Base-by-base conservation (phyloP, 1,140 invertebrate species). In the Callitettix versicolor region DNA sequence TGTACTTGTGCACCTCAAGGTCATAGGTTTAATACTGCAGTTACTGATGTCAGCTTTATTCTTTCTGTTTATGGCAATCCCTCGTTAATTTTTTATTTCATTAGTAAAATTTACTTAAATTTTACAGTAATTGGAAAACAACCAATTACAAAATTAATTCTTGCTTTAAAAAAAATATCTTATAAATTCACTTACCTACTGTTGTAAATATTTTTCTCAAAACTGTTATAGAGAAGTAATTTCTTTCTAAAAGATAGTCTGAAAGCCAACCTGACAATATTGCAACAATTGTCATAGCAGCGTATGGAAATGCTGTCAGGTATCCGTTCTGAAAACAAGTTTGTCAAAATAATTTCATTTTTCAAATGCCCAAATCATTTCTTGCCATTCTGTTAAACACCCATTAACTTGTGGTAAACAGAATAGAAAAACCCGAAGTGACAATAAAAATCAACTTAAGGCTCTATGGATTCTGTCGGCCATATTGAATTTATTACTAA, bases 261-360 rank as follows among this genome's bases (percentile, higher is more conserved):
- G 81, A 81, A 0, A 84, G 15, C 56, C 79, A 76, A 33, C 82
- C 82, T 36, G 79, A 78, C 57, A 76, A 65, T 58, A 85, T 73
- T 0, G 81, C 81, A 41, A 79, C 75, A 17, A 86, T 70, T 80
- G 81, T 86, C 82, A 86, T 85, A 53, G 76, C 71, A 0, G 83
- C 64, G 59, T 86, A 86, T 0, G 84, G 84, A 30, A 85, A 55
- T 0, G 82, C 78, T 0, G 82, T 83, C 34, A 82, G 73, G 0
- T 78, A 66, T 3, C 83, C 83, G 57, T 84, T 82, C 59, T 70
- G 55, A 44, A 58, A 44, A n/a, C 40, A 44, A 48, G 51, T 84
- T 82, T 76, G n/a, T n/a, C n/a, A n/a, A n/a, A n/a, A n/a, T n/a
- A n/a, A n/a, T 83, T 82, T 33, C 81, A 80, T 49, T 79, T 80